Percentiles rank a stretch among this genome's conserved stretches.
These are phyloP conservation scores for Dryobates pubescens DNA, from an alignment of 2,797 vertebrate species.

Conservation along the genomic window DNA sequence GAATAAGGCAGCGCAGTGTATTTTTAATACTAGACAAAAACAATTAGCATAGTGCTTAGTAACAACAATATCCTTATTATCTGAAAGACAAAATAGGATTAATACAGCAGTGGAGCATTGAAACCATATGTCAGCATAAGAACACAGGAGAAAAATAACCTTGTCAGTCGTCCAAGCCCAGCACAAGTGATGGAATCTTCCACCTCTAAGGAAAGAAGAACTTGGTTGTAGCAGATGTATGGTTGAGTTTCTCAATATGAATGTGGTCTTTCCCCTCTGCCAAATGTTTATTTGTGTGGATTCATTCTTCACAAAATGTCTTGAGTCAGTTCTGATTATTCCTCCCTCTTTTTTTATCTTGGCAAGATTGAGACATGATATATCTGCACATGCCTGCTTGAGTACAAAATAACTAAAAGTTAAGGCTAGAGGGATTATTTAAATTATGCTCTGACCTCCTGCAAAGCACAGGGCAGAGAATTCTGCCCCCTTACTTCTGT, in stretches of 20 bases:
- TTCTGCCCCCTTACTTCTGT: background rate
- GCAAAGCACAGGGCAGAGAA: background rate
- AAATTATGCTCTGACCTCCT: conserved; percentile 6
- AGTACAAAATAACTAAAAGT: conserved; percentile 4
- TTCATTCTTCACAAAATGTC: conserved; percentile 18
- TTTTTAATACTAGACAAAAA: conserved; percentile 69
- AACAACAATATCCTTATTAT: conserved; percentile 65
- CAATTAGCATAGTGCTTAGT: conserved; percentile 64
- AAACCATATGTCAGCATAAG: conserved; percentile 33
- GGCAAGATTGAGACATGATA: background rate
- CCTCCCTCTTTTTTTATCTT: background rate
- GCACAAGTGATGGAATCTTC: background rate
- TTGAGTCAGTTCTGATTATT: conserved; percentile 42
- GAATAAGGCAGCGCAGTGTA: conserved; percentile 44
- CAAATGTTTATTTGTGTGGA: conserved; percentile 35
- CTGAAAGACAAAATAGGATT: conserved; percentile 65
- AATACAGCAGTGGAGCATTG: conserved; percentile 26
- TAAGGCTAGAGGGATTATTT: conserved; percentile 13
- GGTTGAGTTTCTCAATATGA: background rate
- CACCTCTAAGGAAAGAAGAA: background rate
- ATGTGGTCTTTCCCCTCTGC: conserved; percentile 8
- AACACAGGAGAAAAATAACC: background rate
- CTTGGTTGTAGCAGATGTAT: background rate
- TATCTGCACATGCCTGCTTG: background rate
- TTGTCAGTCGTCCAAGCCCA: background rate